Evolutionary conservation across 2,797 vertebrate species (phyloP), one percentile per base, ranked within the genome.

Genomic region (Semaprochilodus insignis): DNA sequence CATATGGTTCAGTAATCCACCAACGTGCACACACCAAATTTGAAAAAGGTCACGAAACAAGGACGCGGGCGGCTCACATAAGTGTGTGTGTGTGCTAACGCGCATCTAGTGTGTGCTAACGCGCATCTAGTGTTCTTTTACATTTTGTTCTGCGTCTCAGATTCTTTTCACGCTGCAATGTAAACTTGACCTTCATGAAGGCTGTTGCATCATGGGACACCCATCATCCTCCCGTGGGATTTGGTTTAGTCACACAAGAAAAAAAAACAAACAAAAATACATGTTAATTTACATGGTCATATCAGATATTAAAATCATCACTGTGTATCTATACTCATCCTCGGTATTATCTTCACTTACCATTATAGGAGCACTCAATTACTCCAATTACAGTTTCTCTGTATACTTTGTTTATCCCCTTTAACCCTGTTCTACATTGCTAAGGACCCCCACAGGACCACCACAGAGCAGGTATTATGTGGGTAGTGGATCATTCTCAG

Each of bases 1-100:
- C 94, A 95, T 94, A 93, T 95, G 94, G 92, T 89, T 88, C 84
- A 71, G 83, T 95, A 94, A 95, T 95, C 94, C 93, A 93, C 87
- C 80, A 89, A 94, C 90, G 88, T 93, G 89, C 91, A 91, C 91
- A 93, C 89, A 91, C 81, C 91, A 91, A 92, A 94, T 92, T 90
- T 87, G 89, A 91, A 93, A 94, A 94, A 93, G 93, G 93, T 93
- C 92, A 95, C 77, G 85, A 88, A 86, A 87, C 90, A 91, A 91
- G 83, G 85, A 91, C 90, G 88, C 84, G 89, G 88, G 79, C 75
- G 76, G 67, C 65, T 31, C 74, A 31, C 40, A 67, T 65, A 66
- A 19, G 67, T 71, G 66, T 69, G 17, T 72, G 31, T 74, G 62
- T 78, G 62, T 79, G 71, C 25, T 83, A 72, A 78, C 91, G 87